Evolutionary conservation across 2,888 invertebrate species (phyloP).

Genomic region (Diaperis boleti): DNA sequence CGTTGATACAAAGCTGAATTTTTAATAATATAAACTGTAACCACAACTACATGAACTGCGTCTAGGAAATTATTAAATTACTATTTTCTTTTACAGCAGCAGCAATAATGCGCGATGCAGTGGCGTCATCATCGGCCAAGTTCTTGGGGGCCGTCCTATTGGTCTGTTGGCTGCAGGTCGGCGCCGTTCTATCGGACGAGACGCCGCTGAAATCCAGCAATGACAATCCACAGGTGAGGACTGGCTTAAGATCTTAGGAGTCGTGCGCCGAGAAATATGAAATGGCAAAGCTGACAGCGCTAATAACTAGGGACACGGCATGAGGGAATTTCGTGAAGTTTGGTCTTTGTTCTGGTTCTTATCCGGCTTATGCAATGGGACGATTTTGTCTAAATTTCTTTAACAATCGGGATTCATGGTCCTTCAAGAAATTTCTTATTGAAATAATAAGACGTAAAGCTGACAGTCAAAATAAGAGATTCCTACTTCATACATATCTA

Average conservation of each 20-base stretch:
- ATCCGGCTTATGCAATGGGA: slow-evolving; percentile 16
- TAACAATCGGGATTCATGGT: slow-evolving; percentile 6
- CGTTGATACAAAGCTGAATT: too few relatives aligned
- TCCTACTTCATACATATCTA: slow-evolving; percentile 28
- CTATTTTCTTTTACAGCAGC: slow-evolving; percentile 48
- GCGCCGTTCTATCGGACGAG: slow-evolving; percentile 52
- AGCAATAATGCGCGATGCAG: slow-evolving; percentile 60
- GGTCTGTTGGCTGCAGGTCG: slow-evolving; percentile 54
- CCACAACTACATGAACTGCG: too few relatives aligned
- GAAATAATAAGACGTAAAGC: slow-evolving; percentile 32
- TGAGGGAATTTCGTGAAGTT: slow-evolving; percentile 18
- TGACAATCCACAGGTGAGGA: slow-evolving; percentile 57
- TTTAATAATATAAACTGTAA: too few relatives aligned
- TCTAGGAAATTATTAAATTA: background rate
- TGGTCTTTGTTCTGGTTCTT: slow-evolving; percentile 23
- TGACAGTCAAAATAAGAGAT: slow-evolving; percentile 26
- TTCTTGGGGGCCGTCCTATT: slow-evolving; percentile 56
- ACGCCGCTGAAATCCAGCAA: slow-evolving; percentile 52
- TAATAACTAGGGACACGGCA: slow-evolving; percentile 31
- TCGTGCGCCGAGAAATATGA: slow-evolving; percentile 33
- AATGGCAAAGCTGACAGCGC: slow-evolving; percentile 40
- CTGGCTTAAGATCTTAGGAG: slow-evolving; percentile 25
- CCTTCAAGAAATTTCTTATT: slow-evolving; percentile 19
- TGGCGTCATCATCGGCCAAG: slow-evolving; percentile 51
- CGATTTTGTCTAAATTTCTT: slow-evolving; percentile 15